These are phyloP conservation scores for Meganola albula DNA, from an alignment of 2,888 invertebrate genomes.

Conservation along the genomic window DNA sequence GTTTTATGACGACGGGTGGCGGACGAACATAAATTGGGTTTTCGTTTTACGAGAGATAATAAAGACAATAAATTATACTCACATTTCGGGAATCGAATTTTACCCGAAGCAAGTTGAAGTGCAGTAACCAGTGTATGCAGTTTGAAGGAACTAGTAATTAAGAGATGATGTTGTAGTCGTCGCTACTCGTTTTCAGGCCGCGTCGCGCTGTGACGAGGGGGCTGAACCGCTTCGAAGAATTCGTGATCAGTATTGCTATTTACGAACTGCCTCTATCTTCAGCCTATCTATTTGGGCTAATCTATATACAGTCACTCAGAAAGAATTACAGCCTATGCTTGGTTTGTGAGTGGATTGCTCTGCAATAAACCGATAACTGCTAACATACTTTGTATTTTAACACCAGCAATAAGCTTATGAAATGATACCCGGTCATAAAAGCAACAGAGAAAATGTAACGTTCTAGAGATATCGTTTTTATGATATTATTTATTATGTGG, in stretches of 20 bases:
- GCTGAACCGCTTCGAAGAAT: constrained; percentile 45
- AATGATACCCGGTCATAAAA: too few species aligned
- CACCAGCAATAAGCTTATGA: too few species aligned
- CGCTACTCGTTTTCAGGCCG: constrained; percentile 56
- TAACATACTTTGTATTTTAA: too few species aligned
- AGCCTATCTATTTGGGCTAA: constrained; percentile 40
- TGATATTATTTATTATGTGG: too few species aligned
- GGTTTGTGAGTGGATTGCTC: too few species aligned
- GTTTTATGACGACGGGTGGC: constrained; percentile 68
- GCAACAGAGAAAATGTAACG: too few species aligned
- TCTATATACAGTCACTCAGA: too few species aligned
- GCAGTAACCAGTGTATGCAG: constrained; percentile 29
- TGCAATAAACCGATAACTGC: too few species aligned
- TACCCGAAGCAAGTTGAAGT: constrained; percentile 36
- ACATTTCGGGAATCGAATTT: constrained; percentile 56
- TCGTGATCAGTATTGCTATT: constrained; percentile 44
- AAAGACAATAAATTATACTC: constrained; percentile 60
- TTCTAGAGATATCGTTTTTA: too few species aligned
- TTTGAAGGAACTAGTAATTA: constrained; percentile 50
- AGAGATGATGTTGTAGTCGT: constrained; percentile 31
- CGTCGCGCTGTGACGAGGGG: constrained; percentile 55
- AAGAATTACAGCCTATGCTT: too few species aligned
- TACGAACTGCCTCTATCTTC: constrained; percentile 39
- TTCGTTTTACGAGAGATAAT: constrained; percentile 72
- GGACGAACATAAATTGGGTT: constrained; percentile 64